A percentile compares a stretch with the other conserved stretches of the same genome.
Evolutionary conservation across 2,797 vertebrate genomes (phyloP).

Genomic region (Malurus splendens): DNA sequence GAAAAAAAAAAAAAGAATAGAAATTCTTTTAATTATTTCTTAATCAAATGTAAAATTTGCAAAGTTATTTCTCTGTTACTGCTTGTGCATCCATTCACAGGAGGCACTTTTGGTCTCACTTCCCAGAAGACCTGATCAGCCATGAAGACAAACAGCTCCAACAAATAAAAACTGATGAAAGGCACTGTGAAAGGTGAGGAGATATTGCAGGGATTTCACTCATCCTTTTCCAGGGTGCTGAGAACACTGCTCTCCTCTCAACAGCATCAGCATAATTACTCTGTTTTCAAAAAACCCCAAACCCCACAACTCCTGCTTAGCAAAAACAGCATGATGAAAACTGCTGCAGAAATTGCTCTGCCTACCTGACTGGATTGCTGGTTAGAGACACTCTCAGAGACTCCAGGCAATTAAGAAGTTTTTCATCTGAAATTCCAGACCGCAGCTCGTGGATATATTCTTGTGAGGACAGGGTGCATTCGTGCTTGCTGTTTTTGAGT

Average conservation of each 20-base stretch:
- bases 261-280: background rate
- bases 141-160: background rate
- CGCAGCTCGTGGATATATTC: slow-evolving; percentile 96
- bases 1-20: background rate
- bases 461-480: slow-evolving; percentile 92
- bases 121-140: background rate
- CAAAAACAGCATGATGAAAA: background rate
- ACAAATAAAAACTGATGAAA: background rate
- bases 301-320: background rate
- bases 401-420: slow-evolving; percentile 94
- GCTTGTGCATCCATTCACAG: background rate
- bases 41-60: background rate
- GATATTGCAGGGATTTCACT: background rate
- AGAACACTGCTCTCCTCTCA: background rate
- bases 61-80: background rate
- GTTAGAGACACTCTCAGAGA: slow-evolving; percentile 96
- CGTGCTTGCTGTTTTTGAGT: slow-evolving; percentile 95
- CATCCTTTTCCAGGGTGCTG: background rate
- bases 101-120: background rate
- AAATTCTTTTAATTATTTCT: background rate
- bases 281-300: background rate
- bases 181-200: background rate
- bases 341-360: background rate
- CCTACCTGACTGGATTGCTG: slow-evolving; percentile 97
- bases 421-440: slow-evolving; percentile 93